Base-by-base conservation (phyloP, 2,888 invertebrate species). In the Cantharis nigra region DNA sequence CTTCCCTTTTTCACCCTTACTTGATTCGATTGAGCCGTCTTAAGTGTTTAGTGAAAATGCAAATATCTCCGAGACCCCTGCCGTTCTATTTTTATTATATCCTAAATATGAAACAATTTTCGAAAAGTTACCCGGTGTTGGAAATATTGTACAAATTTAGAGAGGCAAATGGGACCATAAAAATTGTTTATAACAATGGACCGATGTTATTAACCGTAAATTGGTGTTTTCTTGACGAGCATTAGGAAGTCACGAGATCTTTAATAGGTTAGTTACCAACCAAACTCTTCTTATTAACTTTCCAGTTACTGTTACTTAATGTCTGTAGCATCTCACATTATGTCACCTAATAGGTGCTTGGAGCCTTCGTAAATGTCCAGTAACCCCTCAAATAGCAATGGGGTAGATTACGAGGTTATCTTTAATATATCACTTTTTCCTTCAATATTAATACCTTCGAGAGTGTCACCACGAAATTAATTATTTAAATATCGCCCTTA, bases 241-340 rank as follows among this genome's bases (percentile, higher is more conserved):
- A 67, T 67, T 26, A 67, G 65, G 65, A 67, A 67, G 65, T 67
- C 20, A 26, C 23, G 26, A 26, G 65, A 67, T 67, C 65, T 26
- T 67, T 67, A 67, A 67, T 67, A 23, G 65, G 23, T 23, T 20
- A 26, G 65, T 67, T 67, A 67, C 65, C 65, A 23, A 67, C 65
- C 65, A 67, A 67, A 67, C 65, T 67, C 65, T 49, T 67, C 65
- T 67, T 67, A 67, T 67, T 67, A 67, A 67, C 65, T 67, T 67
- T 67, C 65, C 26, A 67, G 23, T 67, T 67, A 67, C 65, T 23
- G 65, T 67, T 23, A 67, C 65, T 67, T 67, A 67, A 67, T 23
- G 65, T 67, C 65, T 67, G 23, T 67, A 23, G 65, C 65, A 23
- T 9, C 65, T 67, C 65, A 67, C 65, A 67, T 67, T 23, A 67